Evolutionary conservation across 2,797 vertebrate species (phyloP).

Genomic region (Mus spretus): DNA sequence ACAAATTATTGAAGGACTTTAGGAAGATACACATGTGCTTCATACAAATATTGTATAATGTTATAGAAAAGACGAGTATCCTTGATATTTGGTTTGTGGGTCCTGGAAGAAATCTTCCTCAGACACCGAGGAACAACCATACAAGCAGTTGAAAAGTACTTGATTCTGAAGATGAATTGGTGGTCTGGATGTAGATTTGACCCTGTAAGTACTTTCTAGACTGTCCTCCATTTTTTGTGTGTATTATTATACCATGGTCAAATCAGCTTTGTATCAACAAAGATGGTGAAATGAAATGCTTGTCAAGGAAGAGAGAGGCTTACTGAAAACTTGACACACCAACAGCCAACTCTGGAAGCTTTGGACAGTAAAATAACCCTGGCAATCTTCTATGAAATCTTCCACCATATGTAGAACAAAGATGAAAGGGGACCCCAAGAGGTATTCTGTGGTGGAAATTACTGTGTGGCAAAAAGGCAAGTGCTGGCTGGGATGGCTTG

Average conservation of each 20-base stretch:
- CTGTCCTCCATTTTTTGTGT: neutral
- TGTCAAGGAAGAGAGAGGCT: conserved; percentile 3
- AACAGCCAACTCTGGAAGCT: conserved; percentile 11
- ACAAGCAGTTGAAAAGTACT: neutral
- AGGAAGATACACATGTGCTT: neutral
- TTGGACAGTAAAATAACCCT: conserved; percentile 29
- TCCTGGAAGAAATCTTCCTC: neutral
- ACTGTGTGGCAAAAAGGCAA: neutral
- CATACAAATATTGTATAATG: neutral
- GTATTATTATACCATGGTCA: neutral
- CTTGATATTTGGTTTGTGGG: neutral
- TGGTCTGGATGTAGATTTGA: neutral
- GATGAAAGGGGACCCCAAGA: conserved; percentile 10
- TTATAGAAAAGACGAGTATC: neutral
- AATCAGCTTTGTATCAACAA: conserved; percentile 41
- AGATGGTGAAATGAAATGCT: neutral
- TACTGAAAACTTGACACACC: conserved; percentile 21
- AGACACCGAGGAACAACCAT: neutral
- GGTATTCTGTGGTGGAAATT: neutral
- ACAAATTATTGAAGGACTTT: neutral
- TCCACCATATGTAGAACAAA: neutral
- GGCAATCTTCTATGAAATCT: conserved; percentile 53
- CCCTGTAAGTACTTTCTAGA: conserved; percentile 30
- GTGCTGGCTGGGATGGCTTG: neutral
- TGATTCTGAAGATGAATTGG: conserved; percentile 54